Evolutionary conservation across 2,888 invertebrate species (phyloP).

Genomic region (Lithophane socia): DNA sequence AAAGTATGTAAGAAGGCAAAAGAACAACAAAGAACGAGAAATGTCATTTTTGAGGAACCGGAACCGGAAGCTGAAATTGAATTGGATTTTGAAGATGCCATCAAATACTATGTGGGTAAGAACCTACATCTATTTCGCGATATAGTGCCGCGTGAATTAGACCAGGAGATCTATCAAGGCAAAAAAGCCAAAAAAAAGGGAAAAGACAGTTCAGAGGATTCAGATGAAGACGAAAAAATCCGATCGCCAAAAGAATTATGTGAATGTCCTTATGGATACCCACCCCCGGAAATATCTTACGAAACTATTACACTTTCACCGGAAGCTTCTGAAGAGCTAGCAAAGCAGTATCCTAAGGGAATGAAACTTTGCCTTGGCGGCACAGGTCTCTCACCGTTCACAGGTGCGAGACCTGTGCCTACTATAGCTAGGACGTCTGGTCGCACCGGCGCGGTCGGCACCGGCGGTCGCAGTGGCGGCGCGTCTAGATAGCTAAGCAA

Average conservation of each 20-base stretch:
- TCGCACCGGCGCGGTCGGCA: slow-evolving; percentile 29
- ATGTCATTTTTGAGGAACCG: background rate
- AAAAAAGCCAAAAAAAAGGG: background rate
- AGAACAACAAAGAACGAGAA: background rate
- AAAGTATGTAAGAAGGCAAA: slow-evolving; percentile 65
- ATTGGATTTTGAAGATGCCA: slow-evolving; percentile 61
- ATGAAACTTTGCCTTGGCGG: slow-evolving; percentile 70
- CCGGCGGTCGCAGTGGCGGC: slow-evolving; percentile 41
- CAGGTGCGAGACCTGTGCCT: too few relatives aligned
- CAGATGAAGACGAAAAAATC: background rate
- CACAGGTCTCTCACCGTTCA: slow-evolving; percentile 65
- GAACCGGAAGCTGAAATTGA: slow-evolving; percentile 20
- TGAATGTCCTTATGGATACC: slow-evolving; percentile 11
- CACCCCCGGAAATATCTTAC: background rate
- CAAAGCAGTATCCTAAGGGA: slow-evolving; percentile 53
- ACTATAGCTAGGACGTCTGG: slow-evolving; percentile 53
- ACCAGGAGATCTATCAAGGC: background rate
- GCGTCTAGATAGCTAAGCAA: background rate
- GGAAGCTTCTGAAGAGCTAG: slow-evolving; percentile 12
- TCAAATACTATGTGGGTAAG: slow-evolving; percentile 75
- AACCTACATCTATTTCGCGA: slow-evolving; percentile 38
- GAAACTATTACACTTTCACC: background rate
- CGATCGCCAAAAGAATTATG: background rate
- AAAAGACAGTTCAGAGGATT: background rate
- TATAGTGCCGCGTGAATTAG: slow-evolving; percentile 40